Evolutionary conservation across 2,113 vertebrate species (phyloP).

Genomic region (Zapornia atra): DNA sequence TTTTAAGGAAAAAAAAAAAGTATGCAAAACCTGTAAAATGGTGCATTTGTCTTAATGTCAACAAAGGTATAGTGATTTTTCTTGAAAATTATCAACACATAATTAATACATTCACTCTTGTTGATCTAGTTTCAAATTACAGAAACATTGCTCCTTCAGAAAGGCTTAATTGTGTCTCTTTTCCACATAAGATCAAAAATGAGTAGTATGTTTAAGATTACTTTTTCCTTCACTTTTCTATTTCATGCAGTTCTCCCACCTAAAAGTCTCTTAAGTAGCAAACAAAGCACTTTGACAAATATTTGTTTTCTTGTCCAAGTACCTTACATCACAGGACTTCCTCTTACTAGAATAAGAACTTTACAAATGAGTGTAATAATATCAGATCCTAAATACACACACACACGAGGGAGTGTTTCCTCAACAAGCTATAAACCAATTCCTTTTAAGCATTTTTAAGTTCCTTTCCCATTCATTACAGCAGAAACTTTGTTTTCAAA

Average conservation of each 20-base stretch:
- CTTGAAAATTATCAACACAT: background rate
- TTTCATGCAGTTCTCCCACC: background rate
- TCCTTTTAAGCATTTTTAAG: background rate
- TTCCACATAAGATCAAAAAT: background rate
- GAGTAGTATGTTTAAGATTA: background rate
- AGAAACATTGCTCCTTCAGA: background rate
- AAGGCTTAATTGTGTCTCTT: background rate
- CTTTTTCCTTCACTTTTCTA: background rate
- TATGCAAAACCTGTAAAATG: background rate
- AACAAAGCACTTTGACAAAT: background rate
- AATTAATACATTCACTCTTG: rapidly evolving
- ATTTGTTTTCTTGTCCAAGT: background rate
- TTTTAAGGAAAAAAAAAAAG: background rate
- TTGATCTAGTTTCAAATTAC: background rate
- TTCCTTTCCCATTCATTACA: background rate
- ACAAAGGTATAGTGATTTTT: background rate
- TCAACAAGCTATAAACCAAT: background rate
- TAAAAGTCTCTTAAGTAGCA: background rate
- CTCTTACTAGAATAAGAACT: background rate
- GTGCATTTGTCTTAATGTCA: background rate
- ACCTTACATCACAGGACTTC: background rate
- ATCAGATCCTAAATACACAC: background rate
- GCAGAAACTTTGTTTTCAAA: background rate
- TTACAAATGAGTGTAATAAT: background rate
- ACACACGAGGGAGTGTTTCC: rapidly evolving